Evolutionary conservation across 1,140 invertebrate species (phyloP).

Genomic region (Zeugodacus cucurbitae): DNA sequence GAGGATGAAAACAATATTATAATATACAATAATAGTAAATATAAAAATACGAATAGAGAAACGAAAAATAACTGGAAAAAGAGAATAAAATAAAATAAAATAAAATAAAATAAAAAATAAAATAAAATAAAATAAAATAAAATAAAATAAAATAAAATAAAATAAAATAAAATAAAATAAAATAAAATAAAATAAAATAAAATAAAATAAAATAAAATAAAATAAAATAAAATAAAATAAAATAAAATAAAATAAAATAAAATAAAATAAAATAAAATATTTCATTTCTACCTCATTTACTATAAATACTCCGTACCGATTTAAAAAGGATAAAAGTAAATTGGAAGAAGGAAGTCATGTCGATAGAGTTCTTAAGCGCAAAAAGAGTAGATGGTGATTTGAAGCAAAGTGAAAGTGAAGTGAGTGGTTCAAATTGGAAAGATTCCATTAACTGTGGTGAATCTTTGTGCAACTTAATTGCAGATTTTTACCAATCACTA

Average conservation of each 20-base stretch:
- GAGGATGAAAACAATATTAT: background rate
- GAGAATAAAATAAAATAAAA: background rate
- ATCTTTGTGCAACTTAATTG: background rate
- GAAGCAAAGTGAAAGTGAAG: background rate
- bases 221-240: background rate
- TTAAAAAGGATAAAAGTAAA: background rate
- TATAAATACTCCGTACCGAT: background rate
- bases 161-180: background rate
- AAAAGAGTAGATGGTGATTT: background rate
- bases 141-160: background rate
- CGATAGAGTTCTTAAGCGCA: background rate
- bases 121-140: background rate
- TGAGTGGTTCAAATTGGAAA: background rate
- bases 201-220: background rate
- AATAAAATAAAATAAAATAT: background rate
- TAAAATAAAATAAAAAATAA: background rate
- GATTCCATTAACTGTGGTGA: background rate
- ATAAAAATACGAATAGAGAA: background rate
- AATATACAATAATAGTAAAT: background rate
- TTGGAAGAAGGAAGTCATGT: background rate
- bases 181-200: background rate
- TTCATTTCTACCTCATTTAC: background rate
- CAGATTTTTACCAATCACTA: background rate
- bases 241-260: background rate
- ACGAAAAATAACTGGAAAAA: background rate